Percentiles rank a stretch among this genome's conserved stretches.
phyloP scores from a whole-genome alignment of 2,888 invertebrate genomes.

The Hipparchia semele region DNA sequence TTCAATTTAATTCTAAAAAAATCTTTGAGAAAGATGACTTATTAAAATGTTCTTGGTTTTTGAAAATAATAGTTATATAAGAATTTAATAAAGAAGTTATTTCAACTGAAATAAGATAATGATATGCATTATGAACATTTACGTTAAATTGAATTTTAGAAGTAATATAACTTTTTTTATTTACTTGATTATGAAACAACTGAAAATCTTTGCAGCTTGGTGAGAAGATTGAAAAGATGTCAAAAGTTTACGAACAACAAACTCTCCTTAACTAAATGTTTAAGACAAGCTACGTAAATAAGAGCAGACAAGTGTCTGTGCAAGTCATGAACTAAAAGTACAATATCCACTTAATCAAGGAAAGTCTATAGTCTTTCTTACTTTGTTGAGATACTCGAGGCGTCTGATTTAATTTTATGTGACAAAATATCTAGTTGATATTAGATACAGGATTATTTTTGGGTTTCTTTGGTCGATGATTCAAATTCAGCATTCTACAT shows the following conservation, averaged over 20 bases:
- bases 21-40: too few relatives aligned
- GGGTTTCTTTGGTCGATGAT: too few relatives aligned
- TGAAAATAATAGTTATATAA: too few relatives aligned
- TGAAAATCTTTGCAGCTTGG: slow-evolving; percentile 1
- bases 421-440: background rate
- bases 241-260: slow-evolving; percentile 12
- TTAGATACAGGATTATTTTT: background rate
- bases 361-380: background rate
- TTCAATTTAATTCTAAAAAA: too few relatives aligned
- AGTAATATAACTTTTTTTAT: too few relatives aligned
- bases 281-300: slow-evolving; percentile 17
- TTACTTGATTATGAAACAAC: background rate
- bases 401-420: background rate
- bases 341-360: slow-evolving; percentile 14
- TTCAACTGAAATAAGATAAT: too few relatives aligned
- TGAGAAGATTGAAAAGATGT: slow-evolving; percentile 2
- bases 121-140: too few relatives aligned
- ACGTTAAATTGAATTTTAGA: too few relatives aligned
- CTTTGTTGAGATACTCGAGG: background rate
- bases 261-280: slow-evolving; percentile 14
- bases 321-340: slow-evolving; percentile 12
- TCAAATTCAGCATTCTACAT: too few relatives aligned
- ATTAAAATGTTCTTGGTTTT: too few relatives aligned
- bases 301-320: slow-evolving; percentile 13
- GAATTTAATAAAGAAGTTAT: too few relatives aligned